phyloP scores from a whole-genome alignment of 2,888 invertebrate species.

The Monopis laevigella region DNA sequence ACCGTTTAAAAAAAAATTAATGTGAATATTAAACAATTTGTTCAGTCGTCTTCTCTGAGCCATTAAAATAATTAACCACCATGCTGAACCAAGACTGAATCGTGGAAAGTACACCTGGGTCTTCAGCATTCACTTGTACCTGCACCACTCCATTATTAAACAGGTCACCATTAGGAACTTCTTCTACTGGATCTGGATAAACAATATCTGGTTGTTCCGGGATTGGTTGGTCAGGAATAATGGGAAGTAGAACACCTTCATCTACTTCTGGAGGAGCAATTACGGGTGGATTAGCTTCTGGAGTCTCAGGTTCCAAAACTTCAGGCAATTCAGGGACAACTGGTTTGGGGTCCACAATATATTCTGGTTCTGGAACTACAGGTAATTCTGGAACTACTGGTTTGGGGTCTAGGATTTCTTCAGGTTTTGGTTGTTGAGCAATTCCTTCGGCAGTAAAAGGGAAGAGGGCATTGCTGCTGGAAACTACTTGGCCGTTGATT shows the following conservation, averaged over 20 bases:
- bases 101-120: conserved; percentile 31
- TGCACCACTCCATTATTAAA: conserved; percentile 43
- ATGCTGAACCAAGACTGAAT: conserved; percentile 43
- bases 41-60: conserved; percentile 30
- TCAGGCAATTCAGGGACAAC: conserved; percentile 18
- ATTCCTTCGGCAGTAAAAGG: conserved; percentile 37
- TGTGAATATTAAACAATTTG: conserved; percentile 36
- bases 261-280: conserved; percentile 1
- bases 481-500: conserved; percentile 26
- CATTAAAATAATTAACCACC: conserved; percentile 39
- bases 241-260: conserved; percentile 10
- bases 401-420: conserved; percentile 7
- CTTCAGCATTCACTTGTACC: conserved; percentile 33
- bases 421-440: conserved; percentile 24
- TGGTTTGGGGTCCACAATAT: conserved; percentile 7
- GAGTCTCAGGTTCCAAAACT: conserved; percentile 13
- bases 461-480: conserved; percentile 31
- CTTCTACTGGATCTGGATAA: conserved; percentile 14
- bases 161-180: conserved; percentile 29
- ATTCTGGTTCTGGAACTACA: conserved; percentile 5
- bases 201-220: conserved; percentile 10
- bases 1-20: too few species aligned
- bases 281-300: conserved; percentile 6
- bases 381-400: conserved; percentile 15
- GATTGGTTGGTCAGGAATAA: conserved; percentile 13